Evolutionary conservation across 2,113 vertebrate species (phyloP), one percentile per base, ranked within the genome.

Genomic region (Pachyramphus minor): DNA sequence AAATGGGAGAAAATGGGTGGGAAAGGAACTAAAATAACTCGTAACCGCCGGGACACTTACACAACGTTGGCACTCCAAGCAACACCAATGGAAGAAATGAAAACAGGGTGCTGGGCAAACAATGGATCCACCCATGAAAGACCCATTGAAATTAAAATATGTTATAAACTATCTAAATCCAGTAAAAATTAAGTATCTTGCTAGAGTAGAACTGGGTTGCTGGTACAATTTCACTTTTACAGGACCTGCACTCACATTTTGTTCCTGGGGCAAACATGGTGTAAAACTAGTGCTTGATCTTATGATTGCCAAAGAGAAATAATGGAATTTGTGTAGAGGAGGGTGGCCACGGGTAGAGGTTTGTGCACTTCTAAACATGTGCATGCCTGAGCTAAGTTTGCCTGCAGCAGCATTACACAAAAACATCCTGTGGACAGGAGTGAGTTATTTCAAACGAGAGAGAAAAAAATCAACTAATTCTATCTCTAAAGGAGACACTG

Each of bases 1-100:
- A 15, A n/a, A n/a, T 0, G 9, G 33, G 1, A 60, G 12, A 41
- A 73, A 30, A 33, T 0, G 15, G 7, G 4, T 7, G n/a, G 2
- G 28, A 30, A n/a, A 39, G 39, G 30, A 37, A 55, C 6, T 31
- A 15, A 25, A n/a, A 6, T 9, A 49, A 31, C 11, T 25, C 30
- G 13, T 4, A 7, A 6, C 5, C n/a, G 20, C 30, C 25, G 8
- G 25, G 41, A 13, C 22, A 4, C 25, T 33, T 19, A 5, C 2
- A 8, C 30, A 35, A 12, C 2, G 6, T 1, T 11, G 18, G 63
- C 42, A 28, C 27, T 33, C 27, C 49, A 37, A 27, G 49, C 31
- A 60, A 8, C 25, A 11, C 14, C 21, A 33, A 14, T 4, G 16
- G 21, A 62, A 75, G 39, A 76, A 62, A 62, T 31, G 19, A 55